These are phyloP conservation scores for Fragum whitleyi DNA, from an alignment of 2,888 invertebrate genomes.

Conservation along the genomic window DNA sequence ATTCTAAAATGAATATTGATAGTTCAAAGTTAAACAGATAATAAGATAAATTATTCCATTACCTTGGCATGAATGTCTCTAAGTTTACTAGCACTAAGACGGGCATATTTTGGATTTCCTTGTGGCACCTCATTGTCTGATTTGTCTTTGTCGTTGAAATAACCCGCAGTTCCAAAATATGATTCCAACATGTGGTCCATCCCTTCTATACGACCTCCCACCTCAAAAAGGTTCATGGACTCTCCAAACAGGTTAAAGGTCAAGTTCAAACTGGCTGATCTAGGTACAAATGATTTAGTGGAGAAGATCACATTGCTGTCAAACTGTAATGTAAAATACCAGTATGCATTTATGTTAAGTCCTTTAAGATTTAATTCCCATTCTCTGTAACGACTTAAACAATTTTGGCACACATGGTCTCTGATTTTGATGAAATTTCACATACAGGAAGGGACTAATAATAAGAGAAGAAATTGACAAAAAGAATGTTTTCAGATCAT, in stretches of 20 bases:
- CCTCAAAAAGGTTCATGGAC: slow-evolving; percentile 93
- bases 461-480: too few species aligned
- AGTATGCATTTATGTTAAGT: not conserved
- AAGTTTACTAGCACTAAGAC: slow-evolving; percentile 68
- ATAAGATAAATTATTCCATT: not conserved
- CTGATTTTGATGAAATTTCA: too few species aligned
- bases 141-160: slow-evolving; percentile 84
- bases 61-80: slow-evolving; percentile 72
- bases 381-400: too few species aligned
- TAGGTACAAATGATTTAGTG: slow-evolving; percentile 82
- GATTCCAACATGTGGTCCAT: slow-evolving; percentile 93
- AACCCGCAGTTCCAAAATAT: slow-evolving; percentile 90
- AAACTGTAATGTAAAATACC: slow-evolving; percentile 49
- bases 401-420: too few species aligned
- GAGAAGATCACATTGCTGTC: slow-evolving; percentile 85
- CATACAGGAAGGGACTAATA: too few species aligned
- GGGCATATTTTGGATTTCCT: slow-evolving; percentile 81
- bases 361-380: too few species aligned
- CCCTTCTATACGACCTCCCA: slow-evolving; percentile 94
- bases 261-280: slow-evolving; percentile 83
- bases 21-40: too few species aligned
- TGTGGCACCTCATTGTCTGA: slow-evolving; percentile 49
- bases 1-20: too few species aligned
- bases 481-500: too few species aligned
- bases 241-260: slow-evolving; percentile 89